A percentile compares a stretch with the other conserved stretches of the same genome.
Conservation (phyloP, 2,888 invertebrate species). For the Julus scanicus region DNA sequence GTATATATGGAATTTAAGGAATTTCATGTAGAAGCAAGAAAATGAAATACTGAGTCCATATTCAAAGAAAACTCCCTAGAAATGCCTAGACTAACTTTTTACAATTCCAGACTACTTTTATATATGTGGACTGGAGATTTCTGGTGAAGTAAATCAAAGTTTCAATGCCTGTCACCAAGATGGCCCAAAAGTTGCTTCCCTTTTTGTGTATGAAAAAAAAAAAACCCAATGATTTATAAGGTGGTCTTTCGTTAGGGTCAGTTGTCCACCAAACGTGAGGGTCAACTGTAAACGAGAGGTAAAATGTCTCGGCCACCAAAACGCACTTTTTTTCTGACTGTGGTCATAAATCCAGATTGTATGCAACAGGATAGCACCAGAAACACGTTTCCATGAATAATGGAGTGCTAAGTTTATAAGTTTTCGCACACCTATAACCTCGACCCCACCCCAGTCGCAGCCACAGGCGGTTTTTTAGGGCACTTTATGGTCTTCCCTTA, state of each 20-base stretch:
- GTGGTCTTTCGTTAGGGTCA: constrained; percentile 10
- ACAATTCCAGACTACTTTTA: not conserved
- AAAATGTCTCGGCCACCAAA: not conserved
- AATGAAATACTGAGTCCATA: too few species aligned
- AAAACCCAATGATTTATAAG: not conserved
- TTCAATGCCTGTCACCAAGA: not conserved
- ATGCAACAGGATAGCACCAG: not conserved
- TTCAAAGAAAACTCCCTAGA: too few species aligned
- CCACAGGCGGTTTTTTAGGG: not conserved
- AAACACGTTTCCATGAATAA: constrained; percentile 2
- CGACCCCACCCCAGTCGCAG: not conserved
- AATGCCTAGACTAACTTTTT: too few species aligned
- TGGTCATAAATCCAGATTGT: not conserved
- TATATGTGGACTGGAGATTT: not conserved
- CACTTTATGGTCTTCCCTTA: not conserved
- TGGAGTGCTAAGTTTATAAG: constrained; percentile 12
- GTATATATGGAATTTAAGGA: too few species aligned
- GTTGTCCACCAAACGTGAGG: constrained; percentile 27
- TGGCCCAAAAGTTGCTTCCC: not conserved
- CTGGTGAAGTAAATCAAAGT: not conserved
- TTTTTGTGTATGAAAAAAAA: not conserved
- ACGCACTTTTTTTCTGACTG: not conserved
- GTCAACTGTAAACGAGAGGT: not conserved
- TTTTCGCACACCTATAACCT: not conserved
- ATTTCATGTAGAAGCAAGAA: too few species aligned